phyloP scores from a whole-genome alignment of 2,113 vertebrate species.

The Ramphastos sulfuratus region DNA sequence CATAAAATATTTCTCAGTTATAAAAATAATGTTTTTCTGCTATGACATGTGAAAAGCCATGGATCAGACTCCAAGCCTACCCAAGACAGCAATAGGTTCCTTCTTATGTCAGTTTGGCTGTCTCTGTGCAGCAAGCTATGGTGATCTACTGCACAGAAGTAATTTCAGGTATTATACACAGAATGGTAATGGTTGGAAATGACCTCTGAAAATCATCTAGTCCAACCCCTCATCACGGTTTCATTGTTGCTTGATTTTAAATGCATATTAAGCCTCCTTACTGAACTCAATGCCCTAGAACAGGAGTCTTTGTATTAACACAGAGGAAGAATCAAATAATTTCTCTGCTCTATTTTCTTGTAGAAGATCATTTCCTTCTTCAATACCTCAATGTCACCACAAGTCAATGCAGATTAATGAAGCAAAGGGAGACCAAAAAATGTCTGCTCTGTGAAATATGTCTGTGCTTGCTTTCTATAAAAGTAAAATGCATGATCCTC shows the following conservation, averaged over 20 bases:
- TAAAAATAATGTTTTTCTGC: background rate
- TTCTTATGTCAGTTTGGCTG: background rate
- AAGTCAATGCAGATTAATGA: slow-evolving; percentile 51
- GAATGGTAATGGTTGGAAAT: too few relatives aligned
- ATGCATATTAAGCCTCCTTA: background rate
- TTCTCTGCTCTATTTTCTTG: background rate
- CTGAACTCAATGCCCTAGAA: background rate
- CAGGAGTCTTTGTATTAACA: background rate
- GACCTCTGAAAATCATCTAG: too few relatives aligned
- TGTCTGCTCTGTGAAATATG: slow-evolving; percentile 1
- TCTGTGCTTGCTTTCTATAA: slow-evolving; percentile 26
- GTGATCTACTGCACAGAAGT: background rate
- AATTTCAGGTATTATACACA: background rate
- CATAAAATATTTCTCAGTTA: background rate
- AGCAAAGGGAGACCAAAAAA: slow-evolving; percentile 3
- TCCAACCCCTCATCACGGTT: background rate
- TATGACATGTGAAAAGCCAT: background rate
- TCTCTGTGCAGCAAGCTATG: background rate
- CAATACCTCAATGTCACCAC: slow-evolving; percentile 36
- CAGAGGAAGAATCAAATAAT: background rate
- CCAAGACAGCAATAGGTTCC: background rate
- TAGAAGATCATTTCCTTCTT: slow-evolving; percentile 29
- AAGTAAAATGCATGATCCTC: slow-evolving; percentile 72
- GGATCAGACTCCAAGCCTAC: background rate
- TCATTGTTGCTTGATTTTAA: background rate